phyloP scores from a whole-genome alignment of 2,113 vertebrate genomes.

The Pangasianodon hypophthalmus region DNA sequence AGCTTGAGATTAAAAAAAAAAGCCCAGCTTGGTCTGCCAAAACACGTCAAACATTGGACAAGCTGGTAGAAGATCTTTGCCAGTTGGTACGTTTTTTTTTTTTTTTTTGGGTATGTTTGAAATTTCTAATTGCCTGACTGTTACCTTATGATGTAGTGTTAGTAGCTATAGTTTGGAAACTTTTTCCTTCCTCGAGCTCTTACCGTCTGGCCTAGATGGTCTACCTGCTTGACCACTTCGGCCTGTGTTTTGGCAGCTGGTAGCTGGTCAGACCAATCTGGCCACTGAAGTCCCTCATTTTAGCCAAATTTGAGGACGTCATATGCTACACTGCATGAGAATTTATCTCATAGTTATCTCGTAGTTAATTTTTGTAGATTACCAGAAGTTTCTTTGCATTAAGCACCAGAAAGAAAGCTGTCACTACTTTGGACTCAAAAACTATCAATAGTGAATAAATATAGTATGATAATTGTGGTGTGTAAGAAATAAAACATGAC shows the following conservation, averaged over 20 bases:
- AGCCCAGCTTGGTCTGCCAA: not conserved
- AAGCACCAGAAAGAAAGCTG: no score
- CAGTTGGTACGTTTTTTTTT: no score
- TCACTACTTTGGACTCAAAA: not conserved
- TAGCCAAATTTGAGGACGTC: not conserved
- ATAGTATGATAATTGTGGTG: not conserved
- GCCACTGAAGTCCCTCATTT: not conserved
- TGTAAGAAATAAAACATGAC: not conserved
- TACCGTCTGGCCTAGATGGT: not conserved
- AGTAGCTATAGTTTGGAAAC: not conserved
- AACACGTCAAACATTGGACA: not conserved
- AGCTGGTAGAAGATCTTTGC: not conserved
- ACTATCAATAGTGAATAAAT: not conserved
- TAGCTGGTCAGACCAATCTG: not conserved
- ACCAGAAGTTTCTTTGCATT: no score
- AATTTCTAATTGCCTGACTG: no score
- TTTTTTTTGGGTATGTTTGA: no score
- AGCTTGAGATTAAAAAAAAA: no score
- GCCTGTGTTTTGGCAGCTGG: not conserved
- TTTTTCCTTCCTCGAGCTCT: not conserved
- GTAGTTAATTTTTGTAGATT: no score
- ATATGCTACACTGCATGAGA: not conserved
- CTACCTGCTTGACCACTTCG: not conserved
- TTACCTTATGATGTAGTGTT: not conserved
- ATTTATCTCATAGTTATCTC: no score